These are phyloP conservation scores for Leucoma salicis DNA, from an alignment of 2,888 invertebrate genomes.

Conservation along the genomic window DNA sequence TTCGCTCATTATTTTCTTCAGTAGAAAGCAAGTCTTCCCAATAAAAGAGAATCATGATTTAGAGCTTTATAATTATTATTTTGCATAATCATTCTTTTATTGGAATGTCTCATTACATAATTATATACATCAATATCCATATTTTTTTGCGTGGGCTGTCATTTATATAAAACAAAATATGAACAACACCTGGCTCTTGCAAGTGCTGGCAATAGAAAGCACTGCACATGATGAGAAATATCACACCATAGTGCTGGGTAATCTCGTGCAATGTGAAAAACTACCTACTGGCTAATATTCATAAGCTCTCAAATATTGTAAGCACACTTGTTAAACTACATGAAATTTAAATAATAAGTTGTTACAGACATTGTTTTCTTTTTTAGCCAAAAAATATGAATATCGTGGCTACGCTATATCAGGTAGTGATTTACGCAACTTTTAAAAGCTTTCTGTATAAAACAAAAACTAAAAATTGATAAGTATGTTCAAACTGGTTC, in stretches of 20 bases:
- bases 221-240: conserved; percentile 27
- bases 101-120: conserved; percentile 36
- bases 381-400: conserved; percentile 74
- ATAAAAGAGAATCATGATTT: conserved; percentile 37
- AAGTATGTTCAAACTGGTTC: no score
- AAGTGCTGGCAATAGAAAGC: conserved; percentile 37
- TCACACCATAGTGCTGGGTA: conserved; percentile 32
- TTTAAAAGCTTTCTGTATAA: conserved; percentile 17
- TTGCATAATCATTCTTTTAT: conserved; percentile 36
- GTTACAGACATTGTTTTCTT: conserved; percentile 13
- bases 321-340: conserved; percentile 47
- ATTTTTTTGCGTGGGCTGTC: conserved; percentile 76
- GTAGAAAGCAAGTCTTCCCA: conserved; percentile 38
- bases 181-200: conserved; percentile 38
- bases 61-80: conserved; percentile 1
- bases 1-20: conserved; percentile 74
- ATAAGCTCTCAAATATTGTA: conserved; percentile 26
- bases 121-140: conserved; percentile 72
- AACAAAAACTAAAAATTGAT: no score
- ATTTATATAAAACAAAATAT: conserved; percentile 53
- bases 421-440: conserved; percentile 30
- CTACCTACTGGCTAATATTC: conserved; percentile 38
- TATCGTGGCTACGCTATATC: conserved; percentile 52
- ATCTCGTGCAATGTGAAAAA: conserved; percentile 56
- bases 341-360: conserved; percentile 26